Percentiles rank a stretch among this genome's conserved stretches.
Conservation (phyloP, 2,797 vertebrate genomes). For the Rhinoraja longicauda region DNA sequence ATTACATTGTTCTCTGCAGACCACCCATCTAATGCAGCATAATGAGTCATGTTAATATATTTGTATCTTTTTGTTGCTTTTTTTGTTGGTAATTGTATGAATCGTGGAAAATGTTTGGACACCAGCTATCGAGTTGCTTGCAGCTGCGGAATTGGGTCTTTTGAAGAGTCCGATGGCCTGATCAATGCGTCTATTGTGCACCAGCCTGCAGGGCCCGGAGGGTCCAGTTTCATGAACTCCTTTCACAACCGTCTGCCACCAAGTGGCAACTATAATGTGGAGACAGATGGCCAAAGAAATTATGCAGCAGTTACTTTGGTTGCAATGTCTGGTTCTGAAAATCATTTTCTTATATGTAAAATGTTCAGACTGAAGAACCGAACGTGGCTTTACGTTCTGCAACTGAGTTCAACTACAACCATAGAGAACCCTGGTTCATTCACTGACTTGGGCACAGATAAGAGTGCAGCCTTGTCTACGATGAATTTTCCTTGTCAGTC, state of each 20-base stretch:
- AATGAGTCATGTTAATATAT: slow-evolving; percentile 25
- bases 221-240: slow-evolving; percentile 6
- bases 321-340: background rate
- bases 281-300: slow-evolving; percentile 13
- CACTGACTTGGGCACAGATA: background rate
- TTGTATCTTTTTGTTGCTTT: background rate
- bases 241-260: background rate
- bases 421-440: background rate
- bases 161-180: slow-evolving; percentile 30
- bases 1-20: slow-evolving; percentile 21
- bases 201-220: background rate
- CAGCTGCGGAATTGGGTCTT: slow-evolving; percentile 29
- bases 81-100: slow-evolving; percentile 36
- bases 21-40: slow-evolving; percentile 34
- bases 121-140: slow-evolving; percentile 20
- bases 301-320: slow-evolving; percentile 9
- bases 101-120: slow-evolving; percentile 23
- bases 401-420: background rate
- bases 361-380: background rate
- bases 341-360: background rate
- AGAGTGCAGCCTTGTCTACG: background rate
- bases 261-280: slow-evolving; percentile 7
- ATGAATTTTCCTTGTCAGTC: background rate
- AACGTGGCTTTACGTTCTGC: background rate
- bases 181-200: slow-evolving; percentile 22